Evolutionary conservation across 1,140 invertebrate species (phyloP), one percentile per base, ranked within the genome.

Genomic region (Caenorhabditis brenneri): DNA sequence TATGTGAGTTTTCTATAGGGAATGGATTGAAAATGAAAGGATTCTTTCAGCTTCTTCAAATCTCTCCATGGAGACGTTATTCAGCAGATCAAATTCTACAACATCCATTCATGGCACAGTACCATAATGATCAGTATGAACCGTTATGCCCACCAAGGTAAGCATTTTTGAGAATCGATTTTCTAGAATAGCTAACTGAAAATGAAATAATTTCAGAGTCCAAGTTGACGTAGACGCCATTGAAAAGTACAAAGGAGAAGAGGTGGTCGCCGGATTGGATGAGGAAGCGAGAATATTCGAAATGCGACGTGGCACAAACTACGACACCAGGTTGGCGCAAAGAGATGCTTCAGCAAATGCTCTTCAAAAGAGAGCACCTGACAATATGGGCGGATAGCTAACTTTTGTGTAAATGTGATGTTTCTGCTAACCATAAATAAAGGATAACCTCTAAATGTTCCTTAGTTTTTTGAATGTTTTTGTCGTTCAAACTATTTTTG

Each of bases 51-150:
- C 48, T 87, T 29, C 55, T 87, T 4, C 80, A 86, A 81, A 84
- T 87, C 12, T 69, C 80, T 33, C 86, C 86, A 0, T 87, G 86
- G 86, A 83, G 69, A 46, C 69, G 87, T 24, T 79, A 79, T 49
- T 84, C 85, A 24, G 87, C 87, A 19, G 87, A 88, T 36, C 49
- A 88, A 58, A 88, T 88, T 51, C 87, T 88, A 3, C 36, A 48
- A 16, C 86, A 85, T 79, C 87, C 87, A 5, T 88, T 89, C 81
- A 65, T 88, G 29, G 58, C 48, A 12, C 49, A 78, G 10, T 88
- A 88, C 49, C 87, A 88, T 74, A 88, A 88, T 39, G 87, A 87
- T 4, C 46, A 39, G 16, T 83, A 84, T 29, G 87, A 88, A 69
- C 87, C 87, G 10, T 53, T 58, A 15, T 84, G 81, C 39, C 84